phyloP scores from a whole-genome alignment of 2,888 invertebrate species.

The Chaetoderma sp. region DNA sequence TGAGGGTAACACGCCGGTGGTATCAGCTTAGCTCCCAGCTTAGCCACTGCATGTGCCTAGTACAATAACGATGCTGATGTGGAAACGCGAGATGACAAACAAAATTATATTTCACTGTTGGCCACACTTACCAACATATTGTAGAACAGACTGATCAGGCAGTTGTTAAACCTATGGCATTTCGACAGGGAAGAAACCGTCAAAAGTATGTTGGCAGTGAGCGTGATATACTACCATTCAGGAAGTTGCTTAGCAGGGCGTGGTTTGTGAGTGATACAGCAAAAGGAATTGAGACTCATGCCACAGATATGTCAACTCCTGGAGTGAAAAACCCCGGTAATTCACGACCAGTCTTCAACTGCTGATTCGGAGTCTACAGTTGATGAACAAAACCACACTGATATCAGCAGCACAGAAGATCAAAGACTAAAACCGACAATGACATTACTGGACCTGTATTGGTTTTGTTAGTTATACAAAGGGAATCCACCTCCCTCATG shows the following conservation, averaged over 20 bases:
- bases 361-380: background rate
- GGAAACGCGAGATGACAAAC: constrained; percentile 8
- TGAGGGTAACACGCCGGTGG: constrained; percentile 11
- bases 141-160: background rate
- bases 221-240: background rate
- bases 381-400: background rate
- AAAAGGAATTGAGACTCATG: background rate
- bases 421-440: background rate
- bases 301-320: background rate
- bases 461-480: constrained; percentile 5
- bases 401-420: too few species aligned
- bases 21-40: background rate
- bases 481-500: constrained; percentile 18
- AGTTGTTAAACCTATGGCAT: background rate
- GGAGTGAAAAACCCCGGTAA: background rate
- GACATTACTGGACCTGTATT: background rate
- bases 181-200: constrained; percentile 6
- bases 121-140: constrained; percentile 14
- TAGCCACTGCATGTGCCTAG: constrained; percentile 8
- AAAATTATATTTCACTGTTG: constrained; percentile 5
- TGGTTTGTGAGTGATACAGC: background rate
- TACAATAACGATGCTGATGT: constrained; percentile 20
- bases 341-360: background rate
- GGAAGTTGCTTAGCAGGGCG: background rate
- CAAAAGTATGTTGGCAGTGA: constrained; percentile 1